Conservation (phyloP, 2,113 vertebrate species). For the Trematocara marginatum region DNA sequence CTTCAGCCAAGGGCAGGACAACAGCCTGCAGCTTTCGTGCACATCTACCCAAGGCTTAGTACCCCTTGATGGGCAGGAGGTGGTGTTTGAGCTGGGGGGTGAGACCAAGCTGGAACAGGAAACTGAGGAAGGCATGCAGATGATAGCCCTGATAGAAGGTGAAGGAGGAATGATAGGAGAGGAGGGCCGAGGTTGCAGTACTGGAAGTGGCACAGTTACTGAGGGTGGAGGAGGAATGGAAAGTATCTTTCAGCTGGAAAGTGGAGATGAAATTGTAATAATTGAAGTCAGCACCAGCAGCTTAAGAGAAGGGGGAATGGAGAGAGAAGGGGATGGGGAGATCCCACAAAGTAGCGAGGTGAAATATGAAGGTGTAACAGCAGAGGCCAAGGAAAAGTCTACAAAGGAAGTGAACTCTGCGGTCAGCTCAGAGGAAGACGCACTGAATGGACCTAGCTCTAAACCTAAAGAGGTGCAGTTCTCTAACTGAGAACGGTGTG, state of each 20-base stretch:
- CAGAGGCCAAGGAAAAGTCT: conserved; percentile 30
- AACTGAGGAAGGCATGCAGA: conserved; percentile 68
- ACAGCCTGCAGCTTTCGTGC: conserved; percentile 65
- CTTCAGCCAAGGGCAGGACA: conserved; percentile 47
- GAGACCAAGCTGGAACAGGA: conserved; percentile 64
- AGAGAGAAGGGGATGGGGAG: conserved; percentile 43
- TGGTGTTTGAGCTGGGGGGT: conserved; percentile 72
- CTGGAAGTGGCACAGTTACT: background rate
- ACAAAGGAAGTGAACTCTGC: conserved; percentile 9
- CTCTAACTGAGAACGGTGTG: conserved; percentile 11
- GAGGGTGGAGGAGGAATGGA: conserved; percentile 60
- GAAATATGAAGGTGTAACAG: conserved; percentile 23
- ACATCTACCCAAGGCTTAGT: conserved; percentile 54
- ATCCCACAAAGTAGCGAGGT: conserved; percentile 36
- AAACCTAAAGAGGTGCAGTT: conserved; percentile 35
- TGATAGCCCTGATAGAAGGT: conserved; percentile 74
- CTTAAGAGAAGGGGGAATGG: conserved; percentile 60
- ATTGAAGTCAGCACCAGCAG: conserved; percentile 78
- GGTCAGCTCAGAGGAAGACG: conserved; percentile 13
- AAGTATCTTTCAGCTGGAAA: conserved; percentile 70
- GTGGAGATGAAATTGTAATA: conserved; percentile 77
- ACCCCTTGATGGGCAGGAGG: conserved; percentile 66
- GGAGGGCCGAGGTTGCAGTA: conserved; percentile 31
- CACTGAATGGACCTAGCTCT: conserved; percentile 14
- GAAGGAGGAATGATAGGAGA: conserved; percentile 50